Percentiles rank a stretch among this genome's conserved stretches.
Evolutionary conservation across 2,113 vertebrate genomes (phyloP).

Genomic region (Octodon degus): DNA sequence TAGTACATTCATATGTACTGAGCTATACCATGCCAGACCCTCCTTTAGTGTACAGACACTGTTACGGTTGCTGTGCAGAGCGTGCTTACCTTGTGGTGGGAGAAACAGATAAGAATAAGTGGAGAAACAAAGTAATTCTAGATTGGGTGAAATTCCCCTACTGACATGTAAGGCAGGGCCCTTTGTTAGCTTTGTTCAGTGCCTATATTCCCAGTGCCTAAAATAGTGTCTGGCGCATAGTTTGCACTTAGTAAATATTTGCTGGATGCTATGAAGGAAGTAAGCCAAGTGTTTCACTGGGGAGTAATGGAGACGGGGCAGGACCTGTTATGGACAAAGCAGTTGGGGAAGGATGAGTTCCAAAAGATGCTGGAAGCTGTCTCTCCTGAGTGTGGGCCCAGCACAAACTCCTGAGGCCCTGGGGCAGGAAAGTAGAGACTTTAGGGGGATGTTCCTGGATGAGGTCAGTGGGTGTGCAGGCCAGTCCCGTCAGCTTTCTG

Average conservation of each 20-base stretch:
- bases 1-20: background rate
- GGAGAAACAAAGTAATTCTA: conserved; percentile 22
- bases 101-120: background rate
- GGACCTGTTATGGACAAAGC: background rate
- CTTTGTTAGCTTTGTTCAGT: conserved; percentile 13
- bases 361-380: background rate
- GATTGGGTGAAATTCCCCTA: background rate
- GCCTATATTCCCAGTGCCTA: conserved; percentile 24
- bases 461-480: background rate
- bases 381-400: background rate
- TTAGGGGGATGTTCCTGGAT: background rate
- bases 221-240: conserved; percentile 7
- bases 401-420: background rate
- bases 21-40: background rate
- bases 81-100: background rate
- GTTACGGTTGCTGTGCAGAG: background rate
- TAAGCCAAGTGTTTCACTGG: background rate
- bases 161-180: background rate
- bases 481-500: background rate
- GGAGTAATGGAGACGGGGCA: background rate
- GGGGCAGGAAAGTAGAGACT: background rate
- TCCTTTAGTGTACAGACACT: background rate
- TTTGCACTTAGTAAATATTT: conserved; percentile 65
- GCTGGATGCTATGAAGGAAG: conserved; percentile 30
- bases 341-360: background rate